Evolutionary conservation across 2,888 invertebrate genomes (phyloP), one percentile per base, ranked within the genome.

Genomic region (Pseudeuparius sepicola): DNA sequence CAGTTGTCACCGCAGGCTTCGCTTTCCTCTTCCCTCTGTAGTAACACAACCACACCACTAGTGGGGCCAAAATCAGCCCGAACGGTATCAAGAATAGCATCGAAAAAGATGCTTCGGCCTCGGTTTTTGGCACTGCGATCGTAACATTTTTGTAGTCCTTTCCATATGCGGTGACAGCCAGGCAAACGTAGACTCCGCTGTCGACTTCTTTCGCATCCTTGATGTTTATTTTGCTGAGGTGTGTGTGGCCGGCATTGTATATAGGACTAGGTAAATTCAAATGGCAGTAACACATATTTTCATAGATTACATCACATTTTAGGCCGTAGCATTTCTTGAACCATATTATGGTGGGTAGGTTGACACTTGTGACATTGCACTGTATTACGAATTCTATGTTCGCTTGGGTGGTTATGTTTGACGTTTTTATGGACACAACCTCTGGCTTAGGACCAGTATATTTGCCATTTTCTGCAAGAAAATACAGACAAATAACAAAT

Each of bases 171-270:
- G 56, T 57, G 17, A 61, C 47, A 7, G 57, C 59, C 23, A 58
- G 44, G 46, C 61, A 61, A 1, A 55, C 54, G 31, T 61, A 61
- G 5, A 53, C 47, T 2, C 61, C 61, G 36, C 54, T 55, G 41
- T 60, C 57, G 3, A 50, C 41, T 31, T 50, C 46, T 14, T 49
- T 48, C 4, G 54, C 54, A 35, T 56, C 56, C 34, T 53, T 51
- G 39, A 61, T 55, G 35, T 51, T 53, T 24, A 58, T 46, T 49
- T 61, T 60, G 35, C 57, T 59, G 15, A 59, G 43, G 41, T 59
- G 59, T 9, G 53, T 53, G 36, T 49, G 49, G 11, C 51, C 51
- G 4, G 52, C 43, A 18, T 50, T 48, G 37, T 53, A 49, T 24
- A 46, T 47, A 4, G 49, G 39, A 3, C 47, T 42, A 3, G 47